Evolutionary conservation across 1,140 invertebrate species (phyloP).

Genomic region (Kradibia gibbosae): DNA sequence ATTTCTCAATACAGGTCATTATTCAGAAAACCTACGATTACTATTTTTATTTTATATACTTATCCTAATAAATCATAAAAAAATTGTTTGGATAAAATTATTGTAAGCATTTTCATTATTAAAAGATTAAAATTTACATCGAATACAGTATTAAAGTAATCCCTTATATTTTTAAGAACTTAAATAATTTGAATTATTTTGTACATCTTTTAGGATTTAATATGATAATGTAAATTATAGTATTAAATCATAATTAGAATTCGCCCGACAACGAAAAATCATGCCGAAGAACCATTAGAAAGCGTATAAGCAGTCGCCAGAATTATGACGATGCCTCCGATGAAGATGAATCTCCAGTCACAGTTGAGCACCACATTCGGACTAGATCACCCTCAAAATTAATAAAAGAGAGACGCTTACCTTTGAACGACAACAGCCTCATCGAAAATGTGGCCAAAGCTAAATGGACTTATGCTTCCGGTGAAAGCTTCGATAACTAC

Average conservation of each 20-base stretch:
- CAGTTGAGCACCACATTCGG: background rate
- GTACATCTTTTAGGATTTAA: too few relatives aligned
- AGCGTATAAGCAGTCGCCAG: conserved; percentile 53
- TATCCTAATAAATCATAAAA: too few relatives aligned
- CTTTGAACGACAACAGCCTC: conserved; percentile 63
- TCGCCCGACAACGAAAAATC: background rate
- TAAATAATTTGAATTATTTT: too few relatives aligned
- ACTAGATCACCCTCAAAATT: conserved; percentile 31
- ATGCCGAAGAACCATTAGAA: background rate
- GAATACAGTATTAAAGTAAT: too few relatives aligned
- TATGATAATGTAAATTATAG: background rate
- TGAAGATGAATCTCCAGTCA: conserved; percentile 36
- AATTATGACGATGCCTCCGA: conserved; percentile 54
- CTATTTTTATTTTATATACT: too few relatives aligned
- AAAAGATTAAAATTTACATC: too few relatives aligned
- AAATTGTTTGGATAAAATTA: too few relatives aligned
- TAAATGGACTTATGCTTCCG: conserved; percentile 55
- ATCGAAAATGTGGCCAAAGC: conserved; percentile 66
- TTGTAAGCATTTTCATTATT: too few relatives aligned
- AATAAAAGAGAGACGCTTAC: conserved; percentile 68
- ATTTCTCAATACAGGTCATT: too few relatives aligned
- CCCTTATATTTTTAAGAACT: too few relatives aligned
- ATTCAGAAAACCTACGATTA: too few relatives aligned
- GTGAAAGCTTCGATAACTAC: conserved; percentile 54
- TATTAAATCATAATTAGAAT: background rate